Evolutionary conservation across 64 coral and sea anemone genomes (phyloP), one percentile per base, ranked within the genome.

Genomic region (Montipora capricornis): DNA sequence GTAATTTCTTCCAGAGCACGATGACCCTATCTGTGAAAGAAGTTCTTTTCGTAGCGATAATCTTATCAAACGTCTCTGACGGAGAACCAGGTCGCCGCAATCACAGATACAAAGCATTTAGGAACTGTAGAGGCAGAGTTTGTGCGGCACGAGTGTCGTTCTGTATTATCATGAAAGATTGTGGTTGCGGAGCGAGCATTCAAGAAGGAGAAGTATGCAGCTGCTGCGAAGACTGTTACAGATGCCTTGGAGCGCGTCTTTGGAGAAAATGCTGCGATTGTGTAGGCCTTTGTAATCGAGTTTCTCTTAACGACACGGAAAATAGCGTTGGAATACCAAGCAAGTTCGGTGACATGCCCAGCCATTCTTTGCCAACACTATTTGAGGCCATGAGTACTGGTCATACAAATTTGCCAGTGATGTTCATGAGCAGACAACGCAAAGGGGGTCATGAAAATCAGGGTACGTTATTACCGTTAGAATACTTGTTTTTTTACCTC

Each of bases 231-330:
- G 81, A 86, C 81, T 92, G 90, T 68, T 84, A 60, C 44, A 81
- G 81, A 77, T 92, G 90, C 45, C 75, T 92, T 74, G 90, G 90
- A 47, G 15, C 47, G 9, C 47, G 37, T 12, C 81, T 92, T 4
- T 92, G 90, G 90, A 75, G 3, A 58, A 61, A 83, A 66, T 92
- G 90, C 12, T 92, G 90, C 44, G 57, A 68, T 75, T 92, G 90
- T 67, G 50, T 92, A n/a, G 90, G 90, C 45, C 53, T 92, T 10
- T 92, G 90, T 50, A 12, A 44, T 47, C 12, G 48, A 2, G 8
- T 62, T 62, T 64, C 82, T 24, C 46, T 48, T 49, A 86, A 86
- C 66, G 10, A n/a, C 64, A 86, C 82, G 5, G 19, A 17, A 22
- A 86, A 71, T 37, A 37, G 37, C 12, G 44, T 12, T 20, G 29